phyloP scores from a whole-genome alignment of 1,140 invertebrate genomes.

The Cataglyphis hispanica region DNA sequence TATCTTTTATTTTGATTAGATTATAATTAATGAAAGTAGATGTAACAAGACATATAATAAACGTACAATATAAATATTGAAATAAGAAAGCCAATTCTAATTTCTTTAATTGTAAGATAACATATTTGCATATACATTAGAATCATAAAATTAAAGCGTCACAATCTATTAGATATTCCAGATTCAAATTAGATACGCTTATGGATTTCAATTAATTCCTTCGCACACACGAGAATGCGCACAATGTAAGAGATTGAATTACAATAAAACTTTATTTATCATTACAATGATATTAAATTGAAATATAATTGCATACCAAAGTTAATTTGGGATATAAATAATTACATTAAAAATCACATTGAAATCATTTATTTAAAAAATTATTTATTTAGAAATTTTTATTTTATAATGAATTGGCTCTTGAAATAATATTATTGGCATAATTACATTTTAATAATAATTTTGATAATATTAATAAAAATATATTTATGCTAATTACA shows the following conservation, averaged over 20 bases:
- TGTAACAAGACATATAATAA: neutral
- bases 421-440: no score
- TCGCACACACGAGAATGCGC: neutral
- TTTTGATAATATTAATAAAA: neutral
- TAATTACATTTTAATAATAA: neutral
- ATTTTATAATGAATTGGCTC: no score
- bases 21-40: neutral
- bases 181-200: neutral
- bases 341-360: no score
- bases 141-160: neutral
- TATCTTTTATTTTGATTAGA: neutral
- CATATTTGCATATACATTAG: neutral
- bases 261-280: neutral
- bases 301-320: neutral
- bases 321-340: no score
- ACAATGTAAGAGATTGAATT: neutral
- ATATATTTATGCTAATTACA: neutral
- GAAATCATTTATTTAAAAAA: no score
- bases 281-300: neutral
- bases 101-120: neutral
- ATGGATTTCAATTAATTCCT: conserved; percentile 9
- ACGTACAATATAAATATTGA: neutral
- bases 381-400: no score
- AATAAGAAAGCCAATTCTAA: neutral
- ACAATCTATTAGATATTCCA: neutral